phyloP scores from a whole-genome alignment of 2,113 vertebrate genomes.

The Riparia riparia region DNA sequence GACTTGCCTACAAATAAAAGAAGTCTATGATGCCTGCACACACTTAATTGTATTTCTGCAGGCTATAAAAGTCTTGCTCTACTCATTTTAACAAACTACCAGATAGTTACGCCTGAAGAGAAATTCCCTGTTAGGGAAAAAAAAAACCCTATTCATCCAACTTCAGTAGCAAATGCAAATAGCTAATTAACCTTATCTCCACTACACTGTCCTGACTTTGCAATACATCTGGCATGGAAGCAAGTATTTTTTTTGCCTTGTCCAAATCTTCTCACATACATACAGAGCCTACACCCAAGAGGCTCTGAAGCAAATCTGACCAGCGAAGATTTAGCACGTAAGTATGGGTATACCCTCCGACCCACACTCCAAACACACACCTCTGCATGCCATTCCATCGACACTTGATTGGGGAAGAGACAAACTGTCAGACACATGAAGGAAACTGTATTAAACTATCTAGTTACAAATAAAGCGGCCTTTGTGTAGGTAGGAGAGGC shows the following conservation, averaged over 20 bases:
- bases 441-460: neutral
- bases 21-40: neutral
- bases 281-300: neutral
- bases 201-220: slow-evolving; percentile 22
- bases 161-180: slow-evolving; percentile 57
- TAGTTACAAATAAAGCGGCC: neutral
- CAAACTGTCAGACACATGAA: neutral
- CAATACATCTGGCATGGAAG: slow-evolving; percentile 5
- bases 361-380: fast-evolving
- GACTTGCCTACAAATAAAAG: neutral
- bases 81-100: slow-evolving; percentile 17
- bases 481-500: neutral
- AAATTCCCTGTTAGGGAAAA: slow-evolving; percentile 17
- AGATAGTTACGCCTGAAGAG: slow-evolving; percentile 31
- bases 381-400: neutral
- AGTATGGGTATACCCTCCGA: fast-evolving
- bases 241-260: neutral
- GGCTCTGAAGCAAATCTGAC: neutral
- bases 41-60: slow-evolving; percentile 33
- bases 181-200: slow-evolving; percentile 69
- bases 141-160: neutral
- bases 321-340: neutral
- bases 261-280: neutral
- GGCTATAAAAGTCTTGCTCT: slow-evolving; percentile 29
- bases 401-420: neutral